Conservation (phyloP, 35 echinoderm and acorn worm genomes). For the Apostichopus japonicus region DNA sequence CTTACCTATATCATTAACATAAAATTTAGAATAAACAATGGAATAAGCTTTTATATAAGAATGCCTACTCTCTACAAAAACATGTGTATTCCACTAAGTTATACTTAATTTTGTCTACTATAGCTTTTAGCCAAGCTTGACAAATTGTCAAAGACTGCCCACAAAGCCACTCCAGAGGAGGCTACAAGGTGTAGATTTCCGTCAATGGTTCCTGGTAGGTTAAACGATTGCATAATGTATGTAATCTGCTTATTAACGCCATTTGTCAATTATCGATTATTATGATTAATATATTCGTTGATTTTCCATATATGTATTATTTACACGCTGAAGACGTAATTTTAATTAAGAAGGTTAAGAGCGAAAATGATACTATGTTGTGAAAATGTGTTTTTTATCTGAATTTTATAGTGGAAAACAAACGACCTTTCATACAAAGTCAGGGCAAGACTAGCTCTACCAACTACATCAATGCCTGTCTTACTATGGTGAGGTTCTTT, state of each 20-base stretch:
- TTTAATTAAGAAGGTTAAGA: no score
- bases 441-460: not conserved
- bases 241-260: not conserved
- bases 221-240: not conserved
- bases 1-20: no score
- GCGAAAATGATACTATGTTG: no score
- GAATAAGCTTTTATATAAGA: no score
- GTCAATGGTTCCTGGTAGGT: constrained; percentile 15
- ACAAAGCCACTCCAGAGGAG: constrained; percentile 3
- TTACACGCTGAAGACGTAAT: no score
- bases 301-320: no score
- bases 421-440: constrained; percentile 5
- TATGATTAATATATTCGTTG: no score
- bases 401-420: not conserved
- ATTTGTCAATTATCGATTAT: no score
- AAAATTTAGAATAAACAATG: no score
- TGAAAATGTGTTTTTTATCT: no score
- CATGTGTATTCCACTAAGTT: no score
- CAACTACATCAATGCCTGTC: constrained; percentile 46
- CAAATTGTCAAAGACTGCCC: not conserved
- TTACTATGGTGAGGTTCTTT: not conserved
- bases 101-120: not conserved
- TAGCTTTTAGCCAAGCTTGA: constrained; percentile 33
- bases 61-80: no score
- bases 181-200: constrained; percentile 6